These are phyloP conservation scores for Hippasteria phrygiana DNA, from an alignment of 53 echinoderm and acorn worm species.

Conservation along the genomic window DNA sequence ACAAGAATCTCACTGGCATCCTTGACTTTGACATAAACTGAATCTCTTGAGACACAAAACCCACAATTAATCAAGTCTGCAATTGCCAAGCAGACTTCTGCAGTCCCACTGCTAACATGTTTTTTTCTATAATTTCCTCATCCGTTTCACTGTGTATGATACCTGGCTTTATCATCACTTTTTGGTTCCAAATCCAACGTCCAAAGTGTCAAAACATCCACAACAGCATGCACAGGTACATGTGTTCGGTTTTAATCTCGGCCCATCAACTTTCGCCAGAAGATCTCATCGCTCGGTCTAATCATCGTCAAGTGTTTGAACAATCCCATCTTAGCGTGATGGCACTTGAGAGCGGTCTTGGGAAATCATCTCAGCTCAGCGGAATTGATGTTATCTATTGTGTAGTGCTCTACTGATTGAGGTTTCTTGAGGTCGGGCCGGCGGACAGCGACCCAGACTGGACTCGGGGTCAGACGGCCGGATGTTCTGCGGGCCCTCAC, in stretches of 20 bases:
- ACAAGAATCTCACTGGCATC: too few species aligned
- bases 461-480: background rate
- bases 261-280: background rate
- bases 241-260: background rate
- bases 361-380: constrained; percentile 11
- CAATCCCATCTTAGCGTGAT: constrained; percentile 2
- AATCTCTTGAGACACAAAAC: too few species aligned
- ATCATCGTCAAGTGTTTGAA: constrained; percentile 35
- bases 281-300: background rate
- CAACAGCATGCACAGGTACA: background rate
- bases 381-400: background rate
- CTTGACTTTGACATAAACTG: too few species aligned
- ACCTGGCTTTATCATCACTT: too few species aligned
- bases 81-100: too few species aligned
- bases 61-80: too few species aligned
- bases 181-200: too few species aligned
- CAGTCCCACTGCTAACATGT: too few species aligned
- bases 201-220: background rate
- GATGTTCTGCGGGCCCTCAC: background rate
- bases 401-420: background rate
- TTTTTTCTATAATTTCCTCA: too few species aligned
- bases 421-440: background rate
- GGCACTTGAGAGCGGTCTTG: background rate
- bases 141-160: too few species aligned
- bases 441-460: background rate